These are phyloP conservation scores for Osmoderma eremita DNA, from an alignment of 2,888 invertebrate species.

Conservation along the genomic window DNA sequence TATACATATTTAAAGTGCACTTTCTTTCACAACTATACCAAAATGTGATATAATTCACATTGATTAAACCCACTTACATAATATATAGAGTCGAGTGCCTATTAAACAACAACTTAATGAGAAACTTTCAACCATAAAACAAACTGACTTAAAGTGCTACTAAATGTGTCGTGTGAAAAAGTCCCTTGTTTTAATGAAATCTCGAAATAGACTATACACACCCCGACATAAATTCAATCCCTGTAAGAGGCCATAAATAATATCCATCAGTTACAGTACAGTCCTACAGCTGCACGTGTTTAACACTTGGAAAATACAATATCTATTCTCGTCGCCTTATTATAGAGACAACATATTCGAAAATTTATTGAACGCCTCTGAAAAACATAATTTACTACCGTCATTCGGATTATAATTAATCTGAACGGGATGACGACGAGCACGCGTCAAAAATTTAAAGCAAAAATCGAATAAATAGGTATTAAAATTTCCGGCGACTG, in stretches of 20 bases:
- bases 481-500: too few relatives aligned
- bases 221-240: slow-evolving; percentile 10
- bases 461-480: too few relatives aligned
- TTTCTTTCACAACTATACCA: too few relatives aligned
- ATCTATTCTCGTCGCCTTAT: slow-evolving; percentile 18
- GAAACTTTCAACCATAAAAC: not conserved
- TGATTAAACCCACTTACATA: too few relatives aligned
- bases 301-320: slow-evolving; percentile 6
- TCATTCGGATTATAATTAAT: slow-evolving; percentile 31
- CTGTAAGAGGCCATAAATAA: slow-evolving; percentile 21
- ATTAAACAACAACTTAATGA: too few relatives aligned
- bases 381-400: slow-evolving; percentile 24
- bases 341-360: slow-evolving; percentile 2
- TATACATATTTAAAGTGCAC: too few relatives aligned
- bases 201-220: slow-evolving; percentile 16
- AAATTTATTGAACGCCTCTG: slow-evolving; percentile 6
- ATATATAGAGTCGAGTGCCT: too few relatives aligned
- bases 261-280: slow-evolving; percentile 25
- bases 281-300: slow-evolving; percentile 13
- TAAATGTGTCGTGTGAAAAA: not conserved
- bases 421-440: not conserved
- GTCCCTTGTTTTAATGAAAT: slow-evolving; percentile 3
- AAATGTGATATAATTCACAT: too few relatives aligned
- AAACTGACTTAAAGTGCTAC: not conserved
- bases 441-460: too few relatives aligned